A percentile compares a stretch with the other conserved stretches of the same genome.
Evolutionary conservation across 2,888 invertebrate species (phyloP).

Genomic region (Bedellia somnulentella): DNA sequence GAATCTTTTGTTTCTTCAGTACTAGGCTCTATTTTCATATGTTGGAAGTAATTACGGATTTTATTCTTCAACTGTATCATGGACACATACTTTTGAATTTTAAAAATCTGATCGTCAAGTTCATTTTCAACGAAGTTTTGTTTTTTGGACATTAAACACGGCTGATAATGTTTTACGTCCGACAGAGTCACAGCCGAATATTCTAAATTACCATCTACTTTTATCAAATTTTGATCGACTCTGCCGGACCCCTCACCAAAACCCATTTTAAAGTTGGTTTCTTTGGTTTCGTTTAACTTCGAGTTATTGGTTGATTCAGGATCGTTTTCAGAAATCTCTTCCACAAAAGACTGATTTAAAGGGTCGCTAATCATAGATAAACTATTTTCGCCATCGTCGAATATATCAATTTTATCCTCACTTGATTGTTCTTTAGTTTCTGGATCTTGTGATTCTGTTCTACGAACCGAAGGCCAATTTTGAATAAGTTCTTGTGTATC

Average conservation of each 20-base stretch:
- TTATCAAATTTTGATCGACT: slow-evolving; percentile 51
- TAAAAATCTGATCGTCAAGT: slow-evolving; percentile 21
- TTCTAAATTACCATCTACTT: slow-evolving; percentile 32
- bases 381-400: slow-evolving; percentile 13
- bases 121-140: slow-evolving; percentile 16
- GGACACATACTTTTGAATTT: slow-evolving; percentile 19
- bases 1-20: too few species aligned
- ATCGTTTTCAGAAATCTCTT: slow-evolving; percentile 29
- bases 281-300: slow-evolving; percentile 16
- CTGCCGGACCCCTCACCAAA: slow-evolving; percentile 63
- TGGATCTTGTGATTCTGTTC: slow-evolving; percentile 9
- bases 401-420: too few species aligned
- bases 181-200: slow-evolving; percentile 62
- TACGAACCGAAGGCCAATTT: slow-evolving; percentile 24
- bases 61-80: slow-evolving; percentile 30
- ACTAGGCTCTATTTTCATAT: slow-evolving; percentile 24
- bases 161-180: slow-evolving; percentile 60
- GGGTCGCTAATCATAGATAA: slow-evolving; percentile 16
- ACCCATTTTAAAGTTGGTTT: slow-evolving; percentile 54
- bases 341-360: slow-evolving; percentile 23
- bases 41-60: slow-evolving; percentile 34
- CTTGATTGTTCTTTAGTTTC: slow-evolving; percentile 12
- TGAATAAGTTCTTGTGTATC: slow-evolving; percentile 23
- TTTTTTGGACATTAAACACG: slow-evolving; percentile 40
- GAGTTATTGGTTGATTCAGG: slow-evolving; percentile 17